Evolutionary conservation across 1,140 invertebrate genomes (phyloP), one percentile per base, ranked within the genome.

Genomic region (Wiebesia pumilae): DNA sequence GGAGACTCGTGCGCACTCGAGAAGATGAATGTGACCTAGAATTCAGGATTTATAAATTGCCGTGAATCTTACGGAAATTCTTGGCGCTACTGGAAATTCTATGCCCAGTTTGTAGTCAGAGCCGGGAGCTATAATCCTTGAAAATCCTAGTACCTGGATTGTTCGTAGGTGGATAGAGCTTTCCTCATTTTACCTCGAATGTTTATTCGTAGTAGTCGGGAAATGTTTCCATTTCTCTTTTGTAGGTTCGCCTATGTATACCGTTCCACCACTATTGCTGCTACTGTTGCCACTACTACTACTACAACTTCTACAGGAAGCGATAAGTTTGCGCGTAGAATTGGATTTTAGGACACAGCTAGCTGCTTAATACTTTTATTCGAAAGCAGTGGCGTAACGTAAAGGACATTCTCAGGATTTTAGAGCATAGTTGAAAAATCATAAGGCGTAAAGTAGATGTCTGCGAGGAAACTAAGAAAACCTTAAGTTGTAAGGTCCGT

Each of bases 211-310:
- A 10, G 38, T 75, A 2, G 6, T 24, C 43, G 38, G 38, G 30
- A 75, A 75, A 75, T n/a, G 38, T 75, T 75, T 75, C 27, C 38
- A 19, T 75, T 75, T 75, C 27, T n/a, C 38, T 75, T 69, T n/a
- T 43, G 71, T 24, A 21, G 24, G 27, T 21, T 43, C 19, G 43
- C 38, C n/a, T 43, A 75, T 3, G 21, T 40, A 43, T 7, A 73
- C 40, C 40, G 1, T 73, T 40, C 35, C 4, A 27, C 35, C 12
- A 35, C 35, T 73, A 33, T 14, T 73, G 14, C 40, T 73, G 40
- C 69, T 73, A 40, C 69, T 6, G n/a, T n/a, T n/a, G n/a, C n/a
- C n/a, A 73, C 35, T 10, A 27, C 35, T 24, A 35, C 35, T 73
- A 33, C 21, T 73, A 21, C 40, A 40, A 73, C 69, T 73, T 73